phyloP scores from a whole-genome alignment of 2,888 invertebrate genomes.

The Acrocera orbiculus region DNA sequence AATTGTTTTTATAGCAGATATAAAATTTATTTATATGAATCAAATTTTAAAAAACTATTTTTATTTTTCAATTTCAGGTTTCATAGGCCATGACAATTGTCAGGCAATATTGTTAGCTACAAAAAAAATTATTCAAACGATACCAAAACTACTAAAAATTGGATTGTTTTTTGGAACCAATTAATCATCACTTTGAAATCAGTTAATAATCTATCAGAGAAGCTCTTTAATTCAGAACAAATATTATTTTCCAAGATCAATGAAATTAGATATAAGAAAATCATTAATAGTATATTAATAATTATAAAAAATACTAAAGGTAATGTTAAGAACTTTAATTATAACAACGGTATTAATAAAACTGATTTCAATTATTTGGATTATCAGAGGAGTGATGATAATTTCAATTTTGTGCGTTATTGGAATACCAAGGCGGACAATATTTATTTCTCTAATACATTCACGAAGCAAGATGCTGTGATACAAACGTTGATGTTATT shows the following conservation, averaged over 20 bases:
- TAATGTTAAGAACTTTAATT: too few species aligned
- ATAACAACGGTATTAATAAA: too few species aligned
- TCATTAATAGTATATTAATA: slow-evolving; percentile 8
- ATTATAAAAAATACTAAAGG: slow-evolving; percentile 2
- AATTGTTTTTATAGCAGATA: too few species aligned
- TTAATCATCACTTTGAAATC: slow-evolving; percentile 3
- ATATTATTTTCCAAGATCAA: slow-evolving; percentile 11
- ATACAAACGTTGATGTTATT: slow-evolving; percentile 12
- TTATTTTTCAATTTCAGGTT: slow-evolving; percentile 36
- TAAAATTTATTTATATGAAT: too few species aligned
- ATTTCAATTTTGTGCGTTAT: too few species aligned
- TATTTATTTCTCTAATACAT: slow-evolving; percentile 8
- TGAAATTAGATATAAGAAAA: slow-evolving; percentile 9
- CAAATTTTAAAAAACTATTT: slow-evolving; percentile 2
- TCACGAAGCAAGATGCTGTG: slow-evolving; percentile 17
- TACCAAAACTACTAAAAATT: slow-evolving; percentile 7
- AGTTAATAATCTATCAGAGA: background rate
- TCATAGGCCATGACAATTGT: slow-evolving; percentile 64
- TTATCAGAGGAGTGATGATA: too few species aligned
- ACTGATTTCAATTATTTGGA: too few species aligned
- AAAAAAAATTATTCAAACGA: slow-evolving; percentile 2
- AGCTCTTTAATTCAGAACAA: background rate
- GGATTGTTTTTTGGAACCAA: slow-evolving; percentile 6
- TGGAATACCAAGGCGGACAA: too few species aligned
- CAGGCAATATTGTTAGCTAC: slow-evolving; percentile 13